phyloP scores from a whole-genome alignment of 92 coral and sea anemone genomes.

The Zoanthus solanderi region DNA sequence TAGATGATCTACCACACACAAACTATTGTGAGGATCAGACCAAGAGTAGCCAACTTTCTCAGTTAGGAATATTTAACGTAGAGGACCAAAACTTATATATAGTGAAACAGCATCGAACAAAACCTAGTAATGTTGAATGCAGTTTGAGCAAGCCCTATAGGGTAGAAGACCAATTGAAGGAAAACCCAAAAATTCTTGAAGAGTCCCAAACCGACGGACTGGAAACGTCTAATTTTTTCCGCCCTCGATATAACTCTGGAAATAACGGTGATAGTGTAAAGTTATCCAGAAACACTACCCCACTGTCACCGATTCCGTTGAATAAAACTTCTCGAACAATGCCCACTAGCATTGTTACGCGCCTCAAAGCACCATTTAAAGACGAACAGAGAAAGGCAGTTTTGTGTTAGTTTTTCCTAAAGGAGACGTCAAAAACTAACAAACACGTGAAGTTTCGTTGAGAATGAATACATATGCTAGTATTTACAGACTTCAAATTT shows the following conservation, averaged over 20 bases:
- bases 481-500: no score
- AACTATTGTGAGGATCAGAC: not conserved
- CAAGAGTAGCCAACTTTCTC: not conserved
- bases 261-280: not conserved
- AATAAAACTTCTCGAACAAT: not conserved
- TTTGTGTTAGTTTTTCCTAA: no score
- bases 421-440: no score
- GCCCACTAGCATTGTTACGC: conserved; percentile 18
- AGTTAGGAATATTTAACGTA: not conserved
- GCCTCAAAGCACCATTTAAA: not conserved
- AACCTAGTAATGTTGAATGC: not conserved
- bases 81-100: not conserved
- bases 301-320: not conserved
- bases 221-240: not conserved
- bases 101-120: not conserved
- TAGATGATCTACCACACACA: not conserved
- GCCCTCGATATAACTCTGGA: not conserved
- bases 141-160: not conserved
- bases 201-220: not conserved
- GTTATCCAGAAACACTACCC: not conserved
- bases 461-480: no score
- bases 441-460: no score
- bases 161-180: not conserved
- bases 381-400: not conserved
- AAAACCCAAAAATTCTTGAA: not conserved